Percentiles rank a stretch among this genome's conserved stretches.
Evolutionary conservation across 2,113 vertebrate genomes (phyloP).

Genomic region (Limnothrissa miodon): DNA sequence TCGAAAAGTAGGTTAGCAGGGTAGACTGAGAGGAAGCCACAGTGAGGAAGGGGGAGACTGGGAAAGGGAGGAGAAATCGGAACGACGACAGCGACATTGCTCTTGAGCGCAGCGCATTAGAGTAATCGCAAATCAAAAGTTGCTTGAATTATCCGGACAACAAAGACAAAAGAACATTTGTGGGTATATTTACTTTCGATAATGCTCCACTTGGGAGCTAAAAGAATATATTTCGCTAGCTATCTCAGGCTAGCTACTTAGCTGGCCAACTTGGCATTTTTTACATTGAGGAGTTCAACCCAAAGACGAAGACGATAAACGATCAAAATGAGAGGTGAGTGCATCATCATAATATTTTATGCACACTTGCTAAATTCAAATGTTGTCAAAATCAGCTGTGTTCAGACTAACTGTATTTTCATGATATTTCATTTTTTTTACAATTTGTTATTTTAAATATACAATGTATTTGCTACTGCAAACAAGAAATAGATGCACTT

Average conservation of each 20-base stretch:
- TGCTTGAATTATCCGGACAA: neutral
- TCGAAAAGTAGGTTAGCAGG: constrained; percentile 76
- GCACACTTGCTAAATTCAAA: neutral
- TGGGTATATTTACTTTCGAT: neutral
- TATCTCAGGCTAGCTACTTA: constrained; percentile 25
- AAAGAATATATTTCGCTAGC: constrained; percentile 28
- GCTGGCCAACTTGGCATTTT: constrained; percentile 22
- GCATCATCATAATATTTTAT: neutral
- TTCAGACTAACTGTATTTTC: neutral
- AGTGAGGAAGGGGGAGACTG: constrained; percentile 47
- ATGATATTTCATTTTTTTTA: neutral
- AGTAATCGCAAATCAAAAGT: constrained; percentile 14
- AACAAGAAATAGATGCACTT: neutral
- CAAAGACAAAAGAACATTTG: neutral
- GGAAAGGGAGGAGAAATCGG: constrained; percentile 27
- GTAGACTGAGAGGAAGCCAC: constrained; percentile 69
- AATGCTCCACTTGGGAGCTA: constrained; percentile 30
- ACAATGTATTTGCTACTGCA: neutral
- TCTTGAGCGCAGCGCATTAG: neutral
- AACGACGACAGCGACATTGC: constrained; percentile 22
- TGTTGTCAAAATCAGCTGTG: neutral
- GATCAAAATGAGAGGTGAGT: constrained; percentile 73
- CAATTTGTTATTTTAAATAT: neutral
- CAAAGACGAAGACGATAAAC: constrained; percentile 39
- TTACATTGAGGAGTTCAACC: constrained; percentile 39